Percentiles rank a stretch among this genome's conserved stretches.
Conservation (phyloP, 2,797 vertebrate genomes). For the Cryptoblepharus egeriae region DNA sequence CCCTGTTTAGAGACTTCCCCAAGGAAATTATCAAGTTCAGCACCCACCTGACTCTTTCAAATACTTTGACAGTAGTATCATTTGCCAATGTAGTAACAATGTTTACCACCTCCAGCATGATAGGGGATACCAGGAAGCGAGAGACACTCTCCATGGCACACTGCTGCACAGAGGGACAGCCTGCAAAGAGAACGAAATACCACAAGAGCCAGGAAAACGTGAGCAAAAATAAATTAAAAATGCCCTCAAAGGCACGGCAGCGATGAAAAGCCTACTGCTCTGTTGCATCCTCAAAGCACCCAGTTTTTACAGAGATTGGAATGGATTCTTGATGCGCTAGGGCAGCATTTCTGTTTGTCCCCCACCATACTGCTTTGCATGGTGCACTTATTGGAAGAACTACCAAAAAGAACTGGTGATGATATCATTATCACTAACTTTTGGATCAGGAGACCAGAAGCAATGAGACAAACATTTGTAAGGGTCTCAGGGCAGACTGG, state of each 20-base stretch:
- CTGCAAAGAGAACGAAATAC: conserved; percentile 70
- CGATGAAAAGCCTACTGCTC: neutral
- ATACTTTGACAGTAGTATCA: conserved; percentile 92
- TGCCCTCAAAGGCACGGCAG: neutral
- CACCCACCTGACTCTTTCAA: conserved; percentile 87
- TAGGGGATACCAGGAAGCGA: conserved; percentile 90
- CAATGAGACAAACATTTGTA: no score
- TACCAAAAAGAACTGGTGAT: no score
- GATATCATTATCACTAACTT: no score
- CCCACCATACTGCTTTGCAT: no score
- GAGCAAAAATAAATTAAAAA: neutral
- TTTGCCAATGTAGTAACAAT: conserved; percentile 88
- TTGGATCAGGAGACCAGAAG: no score
- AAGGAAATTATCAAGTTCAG: neutral
- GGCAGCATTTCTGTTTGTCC: no score
- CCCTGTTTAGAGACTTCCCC: neutral
- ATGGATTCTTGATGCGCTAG: neutral
- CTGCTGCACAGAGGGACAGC: conserved; percentile 89
- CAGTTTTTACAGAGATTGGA: neutral
- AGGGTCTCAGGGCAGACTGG: no score
- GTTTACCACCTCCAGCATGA: conserved; percentile 87
- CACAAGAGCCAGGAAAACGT: conserved; percentile 25
- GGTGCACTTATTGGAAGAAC: no score
- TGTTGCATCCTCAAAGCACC: neutral
- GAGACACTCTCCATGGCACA: conserved; percentile 88